Evolutionary conservation across 2,888 invertebrate species (phyloP).

Genomic region (Ormyrus pomaceus): DNA sequence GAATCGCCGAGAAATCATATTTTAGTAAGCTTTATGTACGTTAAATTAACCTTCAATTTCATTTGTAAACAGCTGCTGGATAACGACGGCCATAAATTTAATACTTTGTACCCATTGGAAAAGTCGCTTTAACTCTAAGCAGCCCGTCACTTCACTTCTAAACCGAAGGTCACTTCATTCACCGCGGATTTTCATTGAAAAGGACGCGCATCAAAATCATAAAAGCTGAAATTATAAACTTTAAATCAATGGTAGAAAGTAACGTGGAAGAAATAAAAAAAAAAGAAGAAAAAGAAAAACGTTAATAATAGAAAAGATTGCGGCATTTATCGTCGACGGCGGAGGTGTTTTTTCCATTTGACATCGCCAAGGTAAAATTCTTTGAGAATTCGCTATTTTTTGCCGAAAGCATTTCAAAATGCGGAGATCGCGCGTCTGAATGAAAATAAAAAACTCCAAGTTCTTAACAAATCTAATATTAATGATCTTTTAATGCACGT

Average conservation of each 20-base stretch:
- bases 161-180: slow-evolving; percentile 25
- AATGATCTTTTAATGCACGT: too few species aligned
- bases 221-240: neutral
- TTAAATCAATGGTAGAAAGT: neutral
- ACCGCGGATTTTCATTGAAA: slow-evolving; percentile 19
- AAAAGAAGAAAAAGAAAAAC: neutral
- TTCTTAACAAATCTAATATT: too few species aligned
- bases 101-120: slow-evolving; percentile 24
- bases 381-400: too few species aligned
- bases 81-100: neutral
- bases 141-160: slow-evolving; percentile 31
- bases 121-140: slow-evolving; percentile 13
- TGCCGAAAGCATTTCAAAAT: too few species aligned
- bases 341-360: too few species aligned
- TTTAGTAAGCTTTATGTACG: too few species aligned
- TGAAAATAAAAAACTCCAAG: too few species aligned
- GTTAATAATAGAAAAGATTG: too few species aligned
- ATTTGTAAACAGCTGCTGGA: neutral
- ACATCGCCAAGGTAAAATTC: too few species aligned
- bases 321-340: too few species aligned
- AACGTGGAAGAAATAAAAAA: neutral
- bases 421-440: too few species aligned
- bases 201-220: neutral
- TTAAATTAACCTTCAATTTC: neutral
- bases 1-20: too few species aligned